Percentiles rank a stretch among this genome's conserved stretches.
These are phyloP conservation scores for Eupithecia abbreviata DNA, from an alignment of 2,888 invertebrate species.

Conservation along the genomic window DNA sequence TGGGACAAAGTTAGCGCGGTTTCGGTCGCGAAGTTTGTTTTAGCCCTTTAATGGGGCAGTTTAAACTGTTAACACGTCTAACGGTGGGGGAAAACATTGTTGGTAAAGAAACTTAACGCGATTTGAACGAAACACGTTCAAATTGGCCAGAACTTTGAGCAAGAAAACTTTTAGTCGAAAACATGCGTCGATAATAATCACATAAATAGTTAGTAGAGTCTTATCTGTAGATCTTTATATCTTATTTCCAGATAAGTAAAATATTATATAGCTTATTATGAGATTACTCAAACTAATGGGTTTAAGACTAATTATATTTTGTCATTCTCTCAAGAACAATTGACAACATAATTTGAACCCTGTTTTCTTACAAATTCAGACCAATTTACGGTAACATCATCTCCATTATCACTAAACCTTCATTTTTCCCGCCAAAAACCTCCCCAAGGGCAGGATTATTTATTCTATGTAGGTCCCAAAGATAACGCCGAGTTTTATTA, in stretches of 20 bases:
- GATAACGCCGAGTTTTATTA: slow-evolving; percentile 42
- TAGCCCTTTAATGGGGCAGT: slow-evolving; percentile 3
- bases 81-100: slow-evolving; percentile 5
- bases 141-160: not conserved
- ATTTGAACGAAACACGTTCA: not conserved
- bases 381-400: slow-evolving; percentile 6
- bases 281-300: not conserved
- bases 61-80: slow-evolving; percentile 15
- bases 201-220: not conserved
- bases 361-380: not conserved
- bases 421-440: slow-evolving; percentile 17
- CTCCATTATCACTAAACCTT: slow-evolving; percentile 12
- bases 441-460: slow-evolving; percentile 15
- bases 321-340: not conserved
- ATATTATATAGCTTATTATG: not conserved
- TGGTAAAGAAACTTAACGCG: not conserved
- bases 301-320: not conserved
- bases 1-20: slow-evolving; percentile 20
- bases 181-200: not conserved
- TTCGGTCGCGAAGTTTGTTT: slow-evolving; percentile 22
- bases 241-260: not conserved
- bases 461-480: slow-evolving; percentile 16
- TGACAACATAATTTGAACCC: not conserved
- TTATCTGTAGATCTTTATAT: not conserved
- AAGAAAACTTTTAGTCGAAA: not conserved